A percentile compares a stretch with the other conserved stretches of the same genome.
Conservation (phyloP, 2,797 vertebrate genomes). For the Schizothorax lantsangensis region DNA sequence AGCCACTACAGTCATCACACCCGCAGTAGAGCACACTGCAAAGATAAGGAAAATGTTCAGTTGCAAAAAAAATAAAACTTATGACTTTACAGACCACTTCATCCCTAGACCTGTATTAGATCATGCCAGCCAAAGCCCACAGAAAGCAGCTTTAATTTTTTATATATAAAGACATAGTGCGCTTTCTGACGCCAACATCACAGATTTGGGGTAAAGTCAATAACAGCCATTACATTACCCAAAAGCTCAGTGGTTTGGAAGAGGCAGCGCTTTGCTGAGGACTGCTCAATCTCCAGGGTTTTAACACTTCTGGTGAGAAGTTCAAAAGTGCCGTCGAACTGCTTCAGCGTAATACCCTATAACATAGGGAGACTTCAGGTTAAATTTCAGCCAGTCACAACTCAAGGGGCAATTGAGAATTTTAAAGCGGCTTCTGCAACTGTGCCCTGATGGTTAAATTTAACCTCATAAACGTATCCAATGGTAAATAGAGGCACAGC, state of each 20-base stretch:
- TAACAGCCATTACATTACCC: constrained; percentile 65
- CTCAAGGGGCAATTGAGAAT: too few species aligned
- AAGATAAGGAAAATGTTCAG: neutral
- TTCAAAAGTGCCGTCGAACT: constrained; percentile 74
- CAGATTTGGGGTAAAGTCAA: neutral
- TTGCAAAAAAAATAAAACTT: too few species aligned
- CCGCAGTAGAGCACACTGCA: constrained; percentile 79
- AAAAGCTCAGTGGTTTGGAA: constrained; percentile 75
- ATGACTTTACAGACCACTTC: too few species aligned
- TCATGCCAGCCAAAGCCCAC: too few species aligned
- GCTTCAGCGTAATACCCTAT: constrained; percentile 68
- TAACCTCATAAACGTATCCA: constrained; percentile 78
- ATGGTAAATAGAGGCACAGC: constrained; percentile 76
- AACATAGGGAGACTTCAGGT: neutral
- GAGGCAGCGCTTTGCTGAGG: constrained; percentile 68
- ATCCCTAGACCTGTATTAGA: too few species aligned
- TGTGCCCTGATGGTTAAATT: neutral
- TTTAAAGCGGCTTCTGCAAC: neutral
- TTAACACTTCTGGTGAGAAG: constrained; percentile 69
- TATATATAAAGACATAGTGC: too few species aligned
- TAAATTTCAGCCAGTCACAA: neutral
- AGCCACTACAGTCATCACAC: constrained; percentile 74
- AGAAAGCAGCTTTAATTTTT: too few species aligned
- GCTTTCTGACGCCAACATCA: neutral
- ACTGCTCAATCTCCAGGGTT: constrained; percentile 67